Evolutionary conservation across 2,888 invertebrate species (phyloP), one percentile per base, ranked within the genome.

Genomic region (Meliscaeva auricollis): DNA sequence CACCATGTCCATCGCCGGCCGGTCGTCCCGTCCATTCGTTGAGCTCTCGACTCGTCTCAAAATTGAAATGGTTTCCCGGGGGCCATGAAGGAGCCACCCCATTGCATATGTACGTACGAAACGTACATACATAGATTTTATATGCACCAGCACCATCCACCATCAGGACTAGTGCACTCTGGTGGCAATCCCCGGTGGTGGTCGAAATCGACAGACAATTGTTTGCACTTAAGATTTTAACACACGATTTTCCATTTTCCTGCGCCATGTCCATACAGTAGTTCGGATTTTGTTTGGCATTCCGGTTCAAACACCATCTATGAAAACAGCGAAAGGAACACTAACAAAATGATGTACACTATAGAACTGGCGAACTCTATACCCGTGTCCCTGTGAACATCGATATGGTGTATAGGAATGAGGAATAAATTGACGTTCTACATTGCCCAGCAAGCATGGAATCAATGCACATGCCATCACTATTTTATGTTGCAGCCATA

Each of bases 181-280:
- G 90, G 90, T 90, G 89, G 91, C 90, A 89, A 89, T 90, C 89
- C 89, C 88, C 89, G 66, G 87, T 89, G 90, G 89, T 90, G 89
- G 89, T 89, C 90, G 89, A 91, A 90, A 90, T 90, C 90, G 90
- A 90, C 90, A 89, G 90, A 91, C 91, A 91, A 91, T 92, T 92
- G 91, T 92, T 92, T 92, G 92, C 91, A 92, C 91, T 92, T 92
- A 92, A 91, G 91, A 91, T 92, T 92, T 91, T 92, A 91, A 91
- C 92, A 92, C 91, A 91, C 91, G 91, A 91, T 91, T 91, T 85
- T 85, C 85, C 77, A 85, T 85, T 85, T 85, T 81, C 80, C 85
- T 85, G 72, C 56, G 69, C 81, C 85, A 81, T 81, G 85, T 81
- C 73, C 85, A 85, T 85, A 77, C 76, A 75, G 81, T 73, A 76